These are phyloP conservation scores for Mionectes olivaceus DNA, from an alignment of 2,797 vertebrate genomes.

Conservation along the genomic window DNA sequence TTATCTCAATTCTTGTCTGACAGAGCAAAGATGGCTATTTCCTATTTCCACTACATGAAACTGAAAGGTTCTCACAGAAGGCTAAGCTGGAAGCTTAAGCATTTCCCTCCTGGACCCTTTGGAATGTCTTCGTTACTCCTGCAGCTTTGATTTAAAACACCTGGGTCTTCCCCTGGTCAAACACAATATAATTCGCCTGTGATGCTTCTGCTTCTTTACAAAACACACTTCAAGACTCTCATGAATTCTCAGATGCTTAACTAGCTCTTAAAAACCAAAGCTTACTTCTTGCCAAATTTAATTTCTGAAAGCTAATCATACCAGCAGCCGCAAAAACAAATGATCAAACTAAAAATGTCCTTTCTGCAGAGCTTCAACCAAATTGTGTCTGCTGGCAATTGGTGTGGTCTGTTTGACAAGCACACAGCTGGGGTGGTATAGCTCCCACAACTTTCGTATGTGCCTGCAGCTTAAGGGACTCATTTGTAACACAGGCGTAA, in stretches of 20 bases:
- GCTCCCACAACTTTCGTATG: neutral
- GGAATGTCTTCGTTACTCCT: neutral
- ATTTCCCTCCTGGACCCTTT: constrained; percentile 2
- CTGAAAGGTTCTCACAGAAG: constrained; percentile 21
- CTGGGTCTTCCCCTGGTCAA: constrained; percentile 3
- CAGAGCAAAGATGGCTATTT: constrained; percentile 7
- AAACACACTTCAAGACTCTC: neutral
- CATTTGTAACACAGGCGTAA: neutral
- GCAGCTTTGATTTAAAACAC: constrained; percentile 59
- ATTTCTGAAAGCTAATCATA: neutral
- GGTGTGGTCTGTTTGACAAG: neutral
- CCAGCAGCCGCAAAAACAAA: neutral
- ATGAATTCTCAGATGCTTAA: neutral
- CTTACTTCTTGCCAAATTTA: neutral
- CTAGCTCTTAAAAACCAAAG: constrained; percentile 11
- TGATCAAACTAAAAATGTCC: neutral
- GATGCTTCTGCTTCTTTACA: neutral
- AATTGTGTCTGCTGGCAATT: neutral
- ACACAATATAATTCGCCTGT: neutral
- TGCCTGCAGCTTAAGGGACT: neutral
- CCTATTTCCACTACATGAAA: constrained; percentile 19
- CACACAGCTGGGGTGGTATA: neutral
- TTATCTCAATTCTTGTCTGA: neutral
- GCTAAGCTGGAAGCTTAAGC: constrained; percentile 21
- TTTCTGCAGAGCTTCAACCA: neutral